These are phyloP conservation scores for Nycticorax nycticorax DNA, from an alignment of 2,113 vertebrate species.

Conservation along the genomic window DNA sequence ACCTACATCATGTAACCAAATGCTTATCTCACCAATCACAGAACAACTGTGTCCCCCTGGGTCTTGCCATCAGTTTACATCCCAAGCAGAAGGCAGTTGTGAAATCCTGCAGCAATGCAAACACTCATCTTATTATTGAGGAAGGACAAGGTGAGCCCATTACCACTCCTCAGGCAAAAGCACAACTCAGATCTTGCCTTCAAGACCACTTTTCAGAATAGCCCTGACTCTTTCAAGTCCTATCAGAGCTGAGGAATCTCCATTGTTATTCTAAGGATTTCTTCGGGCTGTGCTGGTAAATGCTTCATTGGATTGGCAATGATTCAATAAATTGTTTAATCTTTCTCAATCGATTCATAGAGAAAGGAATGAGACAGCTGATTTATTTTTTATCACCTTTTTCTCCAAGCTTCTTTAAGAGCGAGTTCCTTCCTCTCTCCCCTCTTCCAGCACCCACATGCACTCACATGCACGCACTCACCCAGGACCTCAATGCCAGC, in stretches of 20 bases:
- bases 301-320: slow-evolving; percentile 5
- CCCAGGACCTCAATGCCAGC: neutral
- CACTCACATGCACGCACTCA: neutral
- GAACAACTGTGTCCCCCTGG: neutral
- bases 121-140: neutral
- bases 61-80: neutral
- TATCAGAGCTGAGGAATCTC: neutral
- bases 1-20: neutral
- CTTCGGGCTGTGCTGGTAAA: neutral
- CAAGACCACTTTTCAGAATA: neutral
- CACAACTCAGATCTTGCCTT: neutral
- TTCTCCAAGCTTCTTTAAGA: neutral
- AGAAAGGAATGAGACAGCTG: neutral
- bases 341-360: slow-evolving; percentile 17
- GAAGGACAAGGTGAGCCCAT: neutral
- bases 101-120: slow-evolving; percentile 10
- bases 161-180: neutral
- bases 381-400: neutral
- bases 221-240: neutral
- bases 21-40: neutral
- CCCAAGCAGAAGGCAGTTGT: neutral
- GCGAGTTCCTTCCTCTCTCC: neutral
- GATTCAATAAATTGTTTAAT: slow-evolving; percentile 55
- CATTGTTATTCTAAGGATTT: neutral
- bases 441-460: neutral